Conservation (phyloP, 2,113 vertebrate species). For the Eonycteris spelaea region DNA sequence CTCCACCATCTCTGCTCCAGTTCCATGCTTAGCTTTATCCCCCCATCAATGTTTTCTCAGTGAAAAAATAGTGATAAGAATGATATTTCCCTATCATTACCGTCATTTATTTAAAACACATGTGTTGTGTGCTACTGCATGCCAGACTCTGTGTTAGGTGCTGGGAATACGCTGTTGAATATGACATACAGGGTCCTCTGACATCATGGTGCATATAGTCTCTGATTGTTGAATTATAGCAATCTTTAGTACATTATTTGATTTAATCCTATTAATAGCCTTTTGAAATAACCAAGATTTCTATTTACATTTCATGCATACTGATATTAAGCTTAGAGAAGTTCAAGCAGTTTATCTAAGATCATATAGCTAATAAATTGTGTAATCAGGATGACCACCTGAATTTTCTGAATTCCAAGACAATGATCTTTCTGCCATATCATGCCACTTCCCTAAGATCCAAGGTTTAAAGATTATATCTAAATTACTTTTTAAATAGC, state of each 20-base stretch:
- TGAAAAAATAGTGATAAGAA: neutral
- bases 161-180: neutral
- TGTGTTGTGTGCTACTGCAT: neutral
- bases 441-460: neutral
- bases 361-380: neutral
- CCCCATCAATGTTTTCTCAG: neutral
- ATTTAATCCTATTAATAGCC: neutral
- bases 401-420: neutral
- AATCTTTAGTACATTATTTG: neutral
- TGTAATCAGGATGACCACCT: neutral
- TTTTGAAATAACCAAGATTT: constrained; percentile 27
- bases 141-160: neutral
- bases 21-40: neutral
- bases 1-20: neutral
- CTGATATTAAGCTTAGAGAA: constrained; percentile 5
- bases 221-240: constrained; percentile 28
- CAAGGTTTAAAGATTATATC: neutral
- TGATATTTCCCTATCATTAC: neutral
- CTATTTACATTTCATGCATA: constrained; percentile 14
- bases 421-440: neutral
- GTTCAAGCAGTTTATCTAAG: neutral
- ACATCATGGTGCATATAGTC: neutral
- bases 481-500: constrained; percentile 32
- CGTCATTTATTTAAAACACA: neutral
- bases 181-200: neutral